Evolutionary conservation across 2,888 invertebrate species (phyloP).

Genomic region (Apodemia hepburni): DNA sequence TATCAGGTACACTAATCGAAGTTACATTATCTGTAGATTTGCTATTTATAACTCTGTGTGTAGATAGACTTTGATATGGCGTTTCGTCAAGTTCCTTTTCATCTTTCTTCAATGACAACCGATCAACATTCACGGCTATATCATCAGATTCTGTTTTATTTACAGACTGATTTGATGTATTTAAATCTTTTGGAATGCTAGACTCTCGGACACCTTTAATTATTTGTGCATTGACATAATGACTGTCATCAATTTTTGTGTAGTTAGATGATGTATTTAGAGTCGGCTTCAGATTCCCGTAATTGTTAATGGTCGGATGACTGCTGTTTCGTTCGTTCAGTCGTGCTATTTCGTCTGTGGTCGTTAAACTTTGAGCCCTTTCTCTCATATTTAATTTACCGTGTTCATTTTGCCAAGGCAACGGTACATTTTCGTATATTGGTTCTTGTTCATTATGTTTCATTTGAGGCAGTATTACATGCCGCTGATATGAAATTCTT

Average conservation of each 20-base stretch:
- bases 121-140: slow-evolving; percentile 49
- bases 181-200: slow-evolving; percentile 57
- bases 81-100: slow-evolving; percentile 63
- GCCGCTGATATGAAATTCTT: slow-evolving; percentile 60
- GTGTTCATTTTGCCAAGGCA: slow-evolving; percentile 80
- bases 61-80: slow-evolving; percentile 68
- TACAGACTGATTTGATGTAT: slow-evolving; percentile 44
- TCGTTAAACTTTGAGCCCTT: slow-evolving; percentile 85
- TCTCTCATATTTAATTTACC: slow-evolving; percentile 51
- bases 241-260: slow-evolving; percentile 50
- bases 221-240: slow-evolving; percentile 71
- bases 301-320: slow-evolving; percentile 53
- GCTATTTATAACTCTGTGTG: slow-evolving; percentile 55
- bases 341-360: slow-evolving; percentile 82
- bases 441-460: slow-evolving; percentile 81
- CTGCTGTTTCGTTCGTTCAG: slow-evolving; percentile 64
- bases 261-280: slow-evolving; percentile 41
- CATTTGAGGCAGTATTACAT: slow-evolving; percentile 72
- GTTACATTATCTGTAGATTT: slow-evolving; percentile 60
- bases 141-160: slow-evolving; percentile 45
- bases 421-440: slow-evolving; percentile 90
- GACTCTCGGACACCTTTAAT: slow-evolving; percentile 64
- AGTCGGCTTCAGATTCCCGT: slow-evolving; percentile 41
- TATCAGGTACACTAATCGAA: slow-evolving; percentile 55
- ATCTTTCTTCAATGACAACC: slow-evolving; percentile 52